Evolutionary conservation across 2,797 vertebrate genomes (phyloP).

Genomic region (Eulemur rubriventer): DNA sequence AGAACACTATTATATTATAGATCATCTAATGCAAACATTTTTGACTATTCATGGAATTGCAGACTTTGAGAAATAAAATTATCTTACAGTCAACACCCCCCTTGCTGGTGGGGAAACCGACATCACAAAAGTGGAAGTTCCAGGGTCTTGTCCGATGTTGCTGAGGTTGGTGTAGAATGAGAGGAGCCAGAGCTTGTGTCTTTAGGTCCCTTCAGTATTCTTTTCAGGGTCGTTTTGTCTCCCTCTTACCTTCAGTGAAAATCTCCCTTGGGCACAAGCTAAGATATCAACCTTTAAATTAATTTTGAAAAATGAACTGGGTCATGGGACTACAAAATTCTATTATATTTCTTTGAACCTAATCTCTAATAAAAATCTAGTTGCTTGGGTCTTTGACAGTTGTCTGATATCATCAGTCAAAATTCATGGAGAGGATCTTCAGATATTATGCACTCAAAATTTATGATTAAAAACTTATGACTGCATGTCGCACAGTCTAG

Average conservation of each 20-base stretch:
- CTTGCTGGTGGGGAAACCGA: background rate
- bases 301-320: constrained; percentile 28
- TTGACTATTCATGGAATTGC: background rate
- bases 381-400: background rate
- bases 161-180: background rate
- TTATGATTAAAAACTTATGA: background rate
- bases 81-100: background rate
- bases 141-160: background rate
- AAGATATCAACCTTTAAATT: background rate
- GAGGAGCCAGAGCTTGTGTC: background rate
- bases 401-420: background rate
- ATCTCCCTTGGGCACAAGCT: background rate
- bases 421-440: background rate
- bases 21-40: background rate
- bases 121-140: background rate
- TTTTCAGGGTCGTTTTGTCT: background rate
- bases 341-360: constrained; percentile 29
- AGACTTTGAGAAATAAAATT: background rate
- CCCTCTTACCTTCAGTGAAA: background rate
- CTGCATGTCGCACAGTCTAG: background rate
- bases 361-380: background rate
- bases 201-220: background rate
- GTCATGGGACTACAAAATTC: background rate
- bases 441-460: background rate
- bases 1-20: background rate